These are phyloP conservation scores for Acrocephalus arundinaceus DNA, from an alignment of 2,113 vertebrate species.

Conservation along the genomic window DNA sequence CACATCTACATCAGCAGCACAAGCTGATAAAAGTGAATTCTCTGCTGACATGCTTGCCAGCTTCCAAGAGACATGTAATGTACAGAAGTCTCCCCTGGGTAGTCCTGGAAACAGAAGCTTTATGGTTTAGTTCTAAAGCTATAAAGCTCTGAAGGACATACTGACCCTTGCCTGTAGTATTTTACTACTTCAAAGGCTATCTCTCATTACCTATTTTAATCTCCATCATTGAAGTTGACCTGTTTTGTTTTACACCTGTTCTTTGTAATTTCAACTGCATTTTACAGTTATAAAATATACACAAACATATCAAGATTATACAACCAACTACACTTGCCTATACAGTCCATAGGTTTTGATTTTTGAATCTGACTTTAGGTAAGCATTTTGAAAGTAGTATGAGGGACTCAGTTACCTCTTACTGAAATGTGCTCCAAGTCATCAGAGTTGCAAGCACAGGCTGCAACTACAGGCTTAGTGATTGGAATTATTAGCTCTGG, in stretches of 20 bases:
- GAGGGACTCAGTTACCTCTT: not conserved
- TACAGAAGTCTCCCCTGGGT: not conserved
- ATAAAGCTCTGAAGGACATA: not conserved
- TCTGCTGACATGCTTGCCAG: not conserved
- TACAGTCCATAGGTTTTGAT: not conserved
- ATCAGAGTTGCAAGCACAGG: not conserved
- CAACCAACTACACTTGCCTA: not conserved
- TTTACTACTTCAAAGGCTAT: not conserved
- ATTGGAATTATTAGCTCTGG: not conserved
- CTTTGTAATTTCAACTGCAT: not conserved
- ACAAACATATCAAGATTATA: not conserved
- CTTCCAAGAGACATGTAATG: fast-evolving
- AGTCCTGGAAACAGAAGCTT: not conserved
- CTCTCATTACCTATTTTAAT: not conserved
- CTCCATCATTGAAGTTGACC: not conserved
- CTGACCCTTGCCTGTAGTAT: not conserved
- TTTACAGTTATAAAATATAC: not conserved
- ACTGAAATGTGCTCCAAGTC: not conserved
- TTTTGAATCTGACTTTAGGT: not conserved
- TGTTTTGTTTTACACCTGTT: not conserved
- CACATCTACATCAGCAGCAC: not conserved
- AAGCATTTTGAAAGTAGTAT: not conserved
- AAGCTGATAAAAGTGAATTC: not conserved
- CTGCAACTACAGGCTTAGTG: not conserved
- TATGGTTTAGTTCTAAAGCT: not conserved